These are phyloP conservation scores for Axea sp. DNA, from an alignment of 2,888 invertebrate genomes.

Conservation along the genomic window DNA sequence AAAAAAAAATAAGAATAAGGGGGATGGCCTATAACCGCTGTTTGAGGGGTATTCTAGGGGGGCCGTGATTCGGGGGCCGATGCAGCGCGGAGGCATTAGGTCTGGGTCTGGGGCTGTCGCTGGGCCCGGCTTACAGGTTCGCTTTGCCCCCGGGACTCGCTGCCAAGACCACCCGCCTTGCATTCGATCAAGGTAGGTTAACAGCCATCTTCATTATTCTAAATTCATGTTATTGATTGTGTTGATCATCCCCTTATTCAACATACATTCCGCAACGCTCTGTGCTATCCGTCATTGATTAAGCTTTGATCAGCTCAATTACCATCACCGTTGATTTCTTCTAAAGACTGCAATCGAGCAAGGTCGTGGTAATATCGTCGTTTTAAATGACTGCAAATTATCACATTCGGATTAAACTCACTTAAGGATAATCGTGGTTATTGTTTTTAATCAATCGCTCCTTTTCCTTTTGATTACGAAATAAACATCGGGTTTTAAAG, in stretches of 20 bases:
- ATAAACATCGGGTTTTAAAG: too few relatives aligned
- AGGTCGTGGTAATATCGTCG: too few relatives aligned
- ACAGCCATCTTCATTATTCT: slow-evolving; percentile 75
- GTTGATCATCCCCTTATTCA: slow-evolving; percentile 11
- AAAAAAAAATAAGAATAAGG: slow-evolving; percentile 50
- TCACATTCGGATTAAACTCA: too few relatives aligned
- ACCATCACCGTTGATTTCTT: too few relatives aligned
- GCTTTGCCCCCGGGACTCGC: slow-evolving; percentile 79
- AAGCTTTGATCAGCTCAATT: too few relatives aligned
- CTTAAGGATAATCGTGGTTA: too few relatives aligned
- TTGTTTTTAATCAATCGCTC: too few relatives aligned
- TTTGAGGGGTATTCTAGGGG: slow-evolving; percentile 79
- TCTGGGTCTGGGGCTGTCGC: slow-evolving; percentile 79
- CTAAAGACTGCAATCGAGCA: too few relatives aligned
- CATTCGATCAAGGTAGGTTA: slow-evolving; percentile 80
- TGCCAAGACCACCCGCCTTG: slow-evolving; percentile 80
- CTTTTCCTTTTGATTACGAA: too few relatives aligned
- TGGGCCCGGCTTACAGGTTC: slow-evolving; percentile 80
- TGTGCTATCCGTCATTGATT: too few relatives aligned
- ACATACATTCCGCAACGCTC: too few relatives aligned
- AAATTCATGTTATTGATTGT: slow-evolving; percentile 46
- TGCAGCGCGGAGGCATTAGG: slow-evolving; percentile 80
- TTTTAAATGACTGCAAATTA: too few relatives aligned
- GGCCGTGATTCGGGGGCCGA: slow-evolving; percentile 80
- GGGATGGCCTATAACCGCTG: slow-evolving; percentile 73